phyloP scores from a whole-genome alignment of 2,797 vertebrate genomes.

The Oreochromis grahami region DNA sequence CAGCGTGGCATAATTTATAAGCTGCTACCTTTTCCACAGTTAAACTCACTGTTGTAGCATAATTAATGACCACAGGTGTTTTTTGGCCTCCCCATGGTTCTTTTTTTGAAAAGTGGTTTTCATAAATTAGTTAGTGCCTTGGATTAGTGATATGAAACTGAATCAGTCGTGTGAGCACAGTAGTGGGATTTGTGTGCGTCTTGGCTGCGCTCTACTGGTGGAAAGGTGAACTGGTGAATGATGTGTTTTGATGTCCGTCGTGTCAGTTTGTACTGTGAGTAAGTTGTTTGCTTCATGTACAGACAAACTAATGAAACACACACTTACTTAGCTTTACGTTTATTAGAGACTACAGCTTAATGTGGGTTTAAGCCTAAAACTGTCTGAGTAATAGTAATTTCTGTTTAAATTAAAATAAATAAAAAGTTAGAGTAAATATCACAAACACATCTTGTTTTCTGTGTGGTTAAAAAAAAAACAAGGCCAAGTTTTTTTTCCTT shows the following conservation, averaged over 20 bases:
- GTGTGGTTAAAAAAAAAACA: background rate
- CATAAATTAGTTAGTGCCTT: conserved; percentile 42
- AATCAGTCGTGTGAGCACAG: background rate
- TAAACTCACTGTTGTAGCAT: conserved; percentile 26
- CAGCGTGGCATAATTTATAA: conserved; percentile 8
- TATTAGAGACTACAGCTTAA: background rate
- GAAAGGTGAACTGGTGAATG: conserved; percentile 3
- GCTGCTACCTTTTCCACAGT: background rate
- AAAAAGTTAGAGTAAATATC: background rate
- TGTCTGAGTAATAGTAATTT: background rate
- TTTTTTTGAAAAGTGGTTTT: conserved; percentile 43
- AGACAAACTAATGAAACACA: background rate
- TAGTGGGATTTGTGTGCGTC: background rate
- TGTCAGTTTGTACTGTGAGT: background rate
- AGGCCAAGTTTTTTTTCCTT: background rate
- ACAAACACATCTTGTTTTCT: background rate
- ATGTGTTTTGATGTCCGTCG: background rate
- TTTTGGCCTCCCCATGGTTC: background rate
- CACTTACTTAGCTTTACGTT: background rate
- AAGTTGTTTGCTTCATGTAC: rapidly evolving
- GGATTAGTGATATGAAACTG: conserved; percentile 28
- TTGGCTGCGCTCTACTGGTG: conserved; percentile 56
- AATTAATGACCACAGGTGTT: conserved; percentile 49
- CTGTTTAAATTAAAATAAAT: background rate
- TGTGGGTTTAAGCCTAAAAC: background rate